A percentile compares a stretch with the other conserved stretches of the same genome.
These are phyloP conservation scores for Apodemia hepburni DNA, from an alignment of 2,888 invertebrate species.

Conservation along the genomic window DNA sequence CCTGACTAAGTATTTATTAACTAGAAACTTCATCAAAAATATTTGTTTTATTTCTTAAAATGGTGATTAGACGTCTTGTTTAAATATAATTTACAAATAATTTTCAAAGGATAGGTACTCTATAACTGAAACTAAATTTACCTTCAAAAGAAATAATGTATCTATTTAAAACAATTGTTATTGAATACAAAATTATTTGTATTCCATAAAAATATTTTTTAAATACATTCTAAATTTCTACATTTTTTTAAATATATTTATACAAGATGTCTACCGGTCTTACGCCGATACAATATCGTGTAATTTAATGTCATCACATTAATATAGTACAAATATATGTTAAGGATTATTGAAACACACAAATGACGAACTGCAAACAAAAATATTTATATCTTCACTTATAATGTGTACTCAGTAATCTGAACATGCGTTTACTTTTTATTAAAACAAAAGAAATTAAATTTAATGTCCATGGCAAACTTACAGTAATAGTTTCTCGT, in stretches of 20 bases:
- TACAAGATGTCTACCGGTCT: slow-evolving; percentile 1
- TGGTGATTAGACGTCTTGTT: too few relatives aligned
- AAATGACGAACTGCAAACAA: not conserved
- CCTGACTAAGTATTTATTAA: too few relatives aligned
- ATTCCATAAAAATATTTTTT: too few relatives aligned
- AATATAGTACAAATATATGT: not conserved
- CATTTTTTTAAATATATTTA: not conserved
- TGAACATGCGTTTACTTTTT: not conserved
- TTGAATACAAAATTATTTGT: too few relatives aligned
- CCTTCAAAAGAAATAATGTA: too few relatives aligned
- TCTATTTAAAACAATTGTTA: too few relatives aligned
- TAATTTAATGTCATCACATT: not conserved
- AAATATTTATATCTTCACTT: not conserved
- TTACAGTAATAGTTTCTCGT: slow-evolving; percentile 62
- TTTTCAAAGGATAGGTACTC: too few relatives aligned
- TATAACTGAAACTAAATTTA: too few relatives aligned
- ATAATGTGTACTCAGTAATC: not conserved
- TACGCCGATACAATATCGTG: not conserved
- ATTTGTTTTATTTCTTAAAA: too few relatives aligned
- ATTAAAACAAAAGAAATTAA: slow-evolving; percentile 5
- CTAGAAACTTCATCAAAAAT: too few relatives aligned
- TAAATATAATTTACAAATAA: too few relatives aligned
- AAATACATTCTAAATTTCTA: too few relatives aligned
- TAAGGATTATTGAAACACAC: not conserved
- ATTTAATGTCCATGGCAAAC: slow-evolving; percentile 33